Base-by-base conservation (phyloP, 2,113 vertebrate genomes). In the Antechinus stuartii region DNA sequence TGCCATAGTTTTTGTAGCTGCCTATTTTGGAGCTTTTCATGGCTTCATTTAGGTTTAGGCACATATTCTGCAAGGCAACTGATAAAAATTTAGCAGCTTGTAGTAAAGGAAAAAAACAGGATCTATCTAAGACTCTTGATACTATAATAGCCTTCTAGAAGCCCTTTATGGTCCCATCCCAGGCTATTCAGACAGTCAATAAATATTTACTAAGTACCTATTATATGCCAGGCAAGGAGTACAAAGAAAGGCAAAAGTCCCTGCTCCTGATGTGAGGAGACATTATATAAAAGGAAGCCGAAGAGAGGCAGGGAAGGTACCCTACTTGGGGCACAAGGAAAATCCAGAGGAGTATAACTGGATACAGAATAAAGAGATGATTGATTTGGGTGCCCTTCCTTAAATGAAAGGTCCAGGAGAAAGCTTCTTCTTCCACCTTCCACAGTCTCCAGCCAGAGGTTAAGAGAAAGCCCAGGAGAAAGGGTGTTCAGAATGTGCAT, bases 91-190 rank as follows among this genome's bases (percentile, higher is more conserved):
- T 42, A 42, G n/a, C n/a, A 84, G 1, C 68, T 19, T 84, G 68
- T 52, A 52, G 50, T 52, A 52, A 52, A 8, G 50, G 0, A 52
- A 52, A 84, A 42, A 23, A 42, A 8, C 0, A 42, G 42, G 42
- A 5, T 57, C 46, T 22, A 2, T 19, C 49, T 50, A 27, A n/a
- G 10, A n/a, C 22, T 54, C 46, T 30, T 57, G 23, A 56, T 92
- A 53, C 35, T 57, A 94, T 9, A 53, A 91, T 53, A 61, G 47
- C 91, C 35, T 96, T 42, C 92, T 54, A 61, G 91, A 93, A 89
- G 54, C 53, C 46, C 90, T 91, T 12, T 12, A 35, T 49, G 52
- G 2, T 92, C 84, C n/a, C n/a, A 84, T 84, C 84, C 50, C 52
- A 52, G 12, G 1, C 90, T 49, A 27, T 50, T 94, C 84, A 93